These are phyloP conservation scores for Lasioglossum calceatum DNA, from an alignment of 2,888 invertebrate genomes.

Conservation along the genomic window DNA sequence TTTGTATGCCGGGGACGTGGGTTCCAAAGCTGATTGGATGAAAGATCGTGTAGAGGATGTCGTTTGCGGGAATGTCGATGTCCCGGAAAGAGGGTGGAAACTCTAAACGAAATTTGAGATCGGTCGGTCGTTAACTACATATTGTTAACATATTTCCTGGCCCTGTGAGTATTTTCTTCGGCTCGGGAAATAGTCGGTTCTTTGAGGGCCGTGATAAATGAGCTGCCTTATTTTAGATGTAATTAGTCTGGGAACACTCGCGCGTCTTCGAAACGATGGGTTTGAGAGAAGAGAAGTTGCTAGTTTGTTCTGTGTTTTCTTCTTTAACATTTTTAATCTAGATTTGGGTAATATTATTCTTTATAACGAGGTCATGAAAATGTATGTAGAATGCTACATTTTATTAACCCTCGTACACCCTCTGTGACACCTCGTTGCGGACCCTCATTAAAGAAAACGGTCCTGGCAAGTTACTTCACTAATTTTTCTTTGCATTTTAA, in stretches of 20 bases:
- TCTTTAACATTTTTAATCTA: background rate
- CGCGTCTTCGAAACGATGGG: background rate
- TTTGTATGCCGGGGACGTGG: slow-evolving; percentile 15
- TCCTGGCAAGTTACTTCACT: background rate
- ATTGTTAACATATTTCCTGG: background rate
- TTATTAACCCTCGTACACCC: background rate
- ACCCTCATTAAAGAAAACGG: background rate
- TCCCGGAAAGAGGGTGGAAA: slow-evolving; percentile 1
- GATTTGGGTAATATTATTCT: background rate
- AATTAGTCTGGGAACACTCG: background rate
- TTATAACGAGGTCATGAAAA: background rate
- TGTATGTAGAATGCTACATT: background rate
- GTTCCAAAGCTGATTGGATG: slow-evolving; percentile 10
- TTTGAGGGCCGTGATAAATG: background rate
- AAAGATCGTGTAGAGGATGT: slow-evolving; percentile 15
- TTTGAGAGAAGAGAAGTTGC: background rate
- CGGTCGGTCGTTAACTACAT: slow-evolving; percentile 1
- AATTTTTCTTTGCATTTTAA: background rate
- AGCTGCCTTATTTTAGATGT: background rate
- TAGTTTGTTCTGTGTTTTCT: too few species aligned
- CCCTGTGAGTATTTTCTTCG: background rate
- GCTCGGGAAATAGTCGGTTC: background rate
- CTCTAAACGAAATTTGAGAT: background rate
- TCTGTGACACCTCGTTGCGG: background rate
- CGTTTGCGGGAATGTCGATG: slow-evolving; percentile 9